A percentile compares a stretch with the other conserved stretches of the same genome.
Conservation (phyloP, 2,113 vertebrate species). For the Halcyon senegalensis region DNA sequence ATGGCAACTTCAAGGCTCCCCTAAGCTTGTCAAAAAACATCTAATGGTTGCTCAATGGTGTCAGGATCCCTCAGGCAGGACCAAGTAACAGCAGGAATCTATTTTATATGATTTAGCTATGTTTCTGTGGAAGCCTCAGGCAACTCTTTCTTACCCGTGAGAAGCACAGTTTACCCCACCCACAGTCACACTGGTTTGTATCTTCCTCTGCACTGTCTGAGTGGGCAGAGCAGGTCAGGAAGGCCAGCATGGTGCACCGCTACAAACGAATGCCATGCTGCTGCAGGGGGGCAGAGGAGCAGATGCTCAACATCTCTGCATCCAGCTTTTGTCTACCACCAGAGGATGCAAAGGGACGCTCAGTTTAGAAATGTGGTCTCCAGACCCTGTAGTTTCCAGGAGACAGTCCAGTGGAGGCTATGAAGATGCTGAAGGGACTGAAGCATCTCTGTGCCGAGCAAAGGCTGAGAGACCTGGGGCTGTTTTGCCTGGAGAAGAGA, state of each 20-base stretch:
- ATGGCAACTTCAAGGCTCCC: not conserved
- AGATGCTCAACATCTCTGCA: not conserved
- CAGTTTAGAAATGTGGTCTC: not conserved
- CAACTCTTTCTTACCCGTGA: not conserved
- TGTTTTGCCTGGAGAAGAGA: not conserved
- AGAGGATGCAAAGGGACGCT: not conserved
- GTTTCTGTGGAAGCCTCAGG: not conserved
- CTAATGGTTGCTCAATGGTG: not conserved
- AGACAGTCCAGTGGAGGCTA: not conserved
- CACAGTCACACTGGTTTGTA: too few relatives aligned
- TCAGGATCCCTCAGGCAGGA: not conserved
- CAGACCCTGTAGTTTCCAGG: not conserved
- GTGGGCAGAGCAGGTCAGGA: not conserved
- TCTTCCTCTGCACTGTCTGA: not conserved
- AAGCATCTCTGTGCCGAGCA: not conserved
- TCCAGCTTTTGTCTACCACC: not conserved
- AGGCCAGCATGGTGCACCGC: fast-evolving
- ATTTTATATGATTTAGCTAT: not conserved
- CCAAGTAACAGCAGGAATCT: not conserved
- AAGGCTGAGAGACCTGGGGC: not conserved
- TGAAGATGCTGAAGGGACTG: not conserved
- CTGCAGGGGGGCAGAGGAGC: fast-evolving
- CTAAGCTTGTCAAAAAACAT: not conserved
- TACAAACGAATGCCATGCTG: fast-evolving
- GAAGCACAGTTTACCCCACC: not conserved